These are phyloP conservation scores for Clarias laeviceps DNA, from an alignment of 2,797 vertebrate species.

Conservation along the genomic window DNA sequence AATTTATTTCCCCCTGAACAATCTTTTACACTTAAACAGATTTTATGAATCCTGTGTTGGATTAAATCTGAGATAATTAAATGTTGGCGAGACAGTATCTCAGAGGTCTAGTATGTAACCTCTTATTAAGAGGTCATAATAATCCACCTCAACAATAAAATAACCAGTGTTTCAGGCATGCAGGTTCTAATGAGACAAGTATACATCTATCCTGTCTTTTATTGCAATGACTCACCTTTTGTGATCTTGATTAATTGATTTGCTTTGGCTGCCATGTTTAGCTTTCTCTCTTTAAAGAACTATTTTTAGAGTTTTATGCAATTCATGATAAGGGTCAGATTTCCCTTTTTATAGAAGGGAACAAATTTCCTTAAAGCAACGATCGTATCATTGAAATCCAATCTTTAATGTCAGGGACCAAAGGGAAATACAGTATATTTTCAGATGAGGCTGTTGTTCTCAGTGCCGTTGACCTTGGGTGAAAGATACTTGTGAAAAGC, in stretches of 20 bases:
- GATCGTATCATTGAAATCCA: conserved; percentile 46
- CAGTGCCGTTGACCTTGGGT: conserved; percentile 38
- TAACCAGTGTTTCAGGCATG: not conserved
- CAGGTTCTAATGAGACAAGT: not conserved
- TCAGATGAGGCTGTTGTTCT: conserved; percentile 19
- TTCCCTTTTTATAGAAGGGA: conserved; percentile 29
- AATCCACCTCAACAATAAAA: not conserved
- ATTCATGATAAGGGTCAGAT: conserved; percentile 39
- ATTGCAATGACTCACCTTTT: not conserved
- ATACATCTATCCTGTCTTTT: not conserved
- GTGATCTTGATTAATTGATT: conserved; percentile 42
- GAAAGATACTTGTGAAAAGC: conserved; percentile 36
- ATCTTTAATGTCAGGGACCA: conserved; percentile 46
- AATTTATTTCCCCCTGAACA: not conserved
- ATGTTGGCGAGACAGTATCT: not conserved
- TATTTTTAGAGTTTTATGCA: conserved; percentile 32
- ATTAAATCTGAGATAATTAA: not conserved
- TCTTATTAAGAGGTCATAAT: not conserved
- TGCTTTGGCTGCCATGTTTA: conserved; percentile 35
- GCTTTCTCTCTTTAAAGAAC: conserved; percentile 8
- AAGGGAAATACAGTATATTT: conserved; percentile 36
- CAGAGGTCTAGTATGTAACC: not conserved
- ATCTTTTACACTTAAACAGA: not conserved
- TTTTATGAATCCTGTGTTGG: not conserved
- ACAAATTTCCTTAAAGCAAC: conserved; percentile 34